Conservation (phyloP, 2,888 invertebrate species). For the Acleris cristana region DNA sequence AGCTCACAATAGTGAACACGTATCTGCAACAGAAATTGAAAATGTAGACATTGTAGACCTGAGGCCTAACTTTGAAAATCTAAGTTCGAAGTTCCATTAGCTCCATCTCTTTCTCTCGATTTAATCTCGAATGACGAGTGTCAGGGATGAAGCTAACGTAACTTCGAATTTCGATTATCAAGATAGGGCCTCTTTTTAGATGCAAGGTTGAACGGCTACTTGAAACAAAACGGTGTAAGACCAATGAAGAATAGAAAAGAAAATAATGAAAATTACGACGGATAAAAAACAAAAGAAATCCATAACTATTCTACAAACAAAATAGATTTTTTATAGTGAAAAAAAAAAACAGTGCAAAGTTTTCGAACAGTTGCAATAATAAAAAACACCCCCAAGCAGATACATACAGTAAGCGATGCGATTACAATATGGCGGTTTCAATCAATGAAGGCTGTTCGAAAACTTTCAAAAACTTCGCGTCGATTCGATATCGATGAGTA, state of each 20-base stretch:
- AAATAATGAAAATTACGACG: conserved; percentile 34
- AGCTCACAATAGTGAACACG: conserved; percentile 97
- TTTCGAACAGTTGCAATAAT: conserved; percentile 83
- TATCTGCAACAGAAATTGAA: conserved; percentile 86
- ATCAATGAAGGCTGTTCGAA: conserved; percentile 87
- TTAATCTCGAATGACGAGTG: no score
- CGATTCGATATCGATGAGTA: conserved; percentile 63
- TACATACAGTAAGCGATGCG: conserved; percentile 58
- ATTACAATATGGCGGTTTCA: conserved; percentile 77
- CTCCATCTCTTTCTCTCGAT: no score
- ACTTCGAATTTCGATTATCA: no score
- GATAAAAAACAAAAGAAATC: conserved; percentile 18
- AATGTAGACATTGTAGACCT: no score
- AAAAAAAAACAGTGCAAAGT: conserved; percentile 72
- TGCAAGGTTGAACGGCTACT: neutral
- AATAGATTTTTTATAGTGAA: conserved; percentile 1
- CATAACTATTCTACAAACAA: conserved; percentile 1
- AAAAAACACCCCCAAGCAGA: conserved; percentile 67
- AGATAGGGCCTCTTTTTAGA: neutral
- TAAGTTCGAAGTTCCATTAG: no score
- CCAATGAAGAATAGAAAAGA: conserved; percentile 11
- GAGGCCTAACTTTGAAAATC: no score
- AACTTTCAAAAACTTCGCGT: conserved; percentile 79
- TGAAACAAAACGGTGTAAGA: conserved; percentile 17
- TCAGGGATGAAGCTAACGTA: no score